Conservation (phyloP, 2,797 vertebrate genomes). For the Tokudaia muenninki region DNA sequence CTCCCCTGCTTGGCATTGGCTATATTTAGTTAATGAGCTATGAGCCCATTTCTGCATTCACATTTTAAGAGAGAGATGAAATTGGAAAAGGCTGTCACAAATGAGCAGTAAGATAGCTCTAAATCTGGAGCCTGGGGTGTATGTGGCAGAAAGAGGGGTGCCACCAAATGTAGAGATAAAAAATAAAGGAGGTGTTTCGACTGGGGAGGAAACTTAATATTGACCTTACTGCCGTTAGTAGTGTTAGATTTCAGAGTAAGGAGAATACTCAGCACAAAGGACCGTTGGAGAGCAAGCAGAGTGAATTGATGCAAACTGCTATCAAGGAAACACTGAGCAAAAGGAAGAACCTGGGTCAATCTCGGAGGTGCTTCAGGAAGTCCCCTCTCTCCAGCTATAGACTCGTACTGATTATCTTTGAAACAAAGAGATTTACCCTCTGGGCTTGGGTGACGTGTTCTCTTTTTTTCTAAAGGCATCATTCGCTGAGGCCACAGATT, state of each 20-base stretch:
- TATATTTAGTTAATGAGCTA: neutral
- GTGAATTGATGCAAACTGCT: constrained; percentile 59
- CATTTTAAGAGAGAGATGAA: neutral
- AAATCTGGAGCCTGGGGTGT: neutral
- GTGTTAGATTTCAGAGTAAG: constrained; percentile 35
- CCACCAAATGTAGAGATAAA: neutral
- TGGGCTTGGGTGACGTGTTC: neutral
- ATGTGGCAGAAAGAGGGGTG: neutral
- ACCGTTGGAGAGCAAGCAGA: constrained; percentile 39
- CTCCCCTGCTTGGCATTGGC: neutral
- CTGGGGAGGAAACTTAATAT: constrained; percentile 40
- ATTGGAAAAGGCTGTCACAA: neutral
- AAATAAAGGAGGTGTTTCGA: constrained; percentile 54
- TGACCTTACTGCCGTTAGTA: constrained; percentile 13
- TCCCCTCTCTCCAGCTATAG: neutral
- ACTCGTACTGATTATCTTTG: neutral
- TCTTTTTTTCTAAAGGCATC: constrained; percentile 9
- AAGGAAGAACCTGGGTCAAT: neutral
- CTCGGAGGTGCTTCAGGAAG: neutral
- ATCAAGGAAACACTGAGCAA: constrained; percentile 39
- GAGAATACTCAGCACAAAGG: constrained; percentile 24
- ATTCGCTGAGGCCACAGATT: constrained; percentile 19
- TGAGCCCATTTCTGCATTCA: neutral
- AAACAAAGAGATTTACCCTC: neutral
- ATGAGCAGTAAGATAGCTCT: neutral